Evolutionary conservation across 2,888 invertebrate species (phyloP).

Genomic region (Punctoribates punctum): DNA sequence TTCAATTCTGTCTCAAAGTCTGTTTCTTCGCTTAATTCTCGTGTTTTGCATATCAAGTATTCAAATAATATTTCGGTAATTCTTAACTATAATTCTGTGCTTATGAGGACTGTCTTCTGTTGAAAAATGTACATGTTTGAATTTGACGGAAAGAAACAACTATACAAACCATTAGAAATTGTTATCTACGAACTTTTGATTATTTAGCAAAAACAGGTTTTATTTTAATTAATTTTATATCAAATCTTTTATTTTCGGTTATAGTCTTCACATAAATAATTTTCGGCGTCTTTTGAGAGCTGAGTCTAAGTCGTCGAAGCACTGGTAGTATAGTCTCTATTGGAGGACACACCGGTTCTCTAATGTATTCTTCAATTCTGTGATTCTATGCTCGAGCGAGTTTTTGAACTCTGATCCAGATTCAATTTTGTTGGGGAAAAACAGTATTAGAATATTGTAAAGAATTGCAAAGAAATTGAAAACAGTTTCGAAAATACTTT

Average conservation of each 20-base stretch:
- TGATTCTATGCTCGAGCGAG: slow-evolving; percentile 93
- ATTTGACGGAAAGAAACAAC: too few relatives aligned
- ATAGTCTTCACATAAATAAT: background rate
- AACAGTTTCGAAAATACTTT: background rate
- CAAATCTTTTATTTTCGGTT: background rate
- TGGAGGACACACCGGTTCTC: slow-evolving; percentile 68
- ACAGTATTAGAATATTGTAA: background rate
- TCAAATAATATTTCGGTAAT: too few relatives aligned
- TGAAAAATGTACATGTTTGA: too few relatives aligned
- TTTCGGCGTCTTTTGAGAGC: background rate
- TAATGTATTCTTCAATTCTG: slow-evolving; percentile 91
- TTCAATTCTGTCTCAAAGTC: too few relatives aligned
- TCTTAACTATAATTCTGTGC: too few relatives aligned
- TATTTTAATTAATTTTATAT: background rate
- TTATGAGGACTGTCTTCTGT: too few relatives aligned
- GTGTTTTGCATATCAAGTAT: too few relatives aligned
- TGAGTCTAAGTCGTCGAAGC: background rate
- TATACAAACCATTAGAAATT: too few relatives aligned
- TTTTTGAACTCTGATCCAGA: slow-evolving; percentile 87
- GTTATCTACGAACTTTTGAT: too few relatives aligned
- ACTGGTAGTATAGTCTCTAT: slow-evolving; percentile 30
- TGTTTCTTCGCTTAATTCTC: too few relatives aligned
- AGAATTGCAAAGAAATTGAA: background rate
- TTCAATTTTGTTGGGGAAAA: slow-evolving; percentile 41
- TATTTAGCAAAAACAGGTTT: background rate